Evolutionary conservation across 2,113 vertebrate genomes (phyloP).

Genomic region (Bujurquina vittata): DNA sequence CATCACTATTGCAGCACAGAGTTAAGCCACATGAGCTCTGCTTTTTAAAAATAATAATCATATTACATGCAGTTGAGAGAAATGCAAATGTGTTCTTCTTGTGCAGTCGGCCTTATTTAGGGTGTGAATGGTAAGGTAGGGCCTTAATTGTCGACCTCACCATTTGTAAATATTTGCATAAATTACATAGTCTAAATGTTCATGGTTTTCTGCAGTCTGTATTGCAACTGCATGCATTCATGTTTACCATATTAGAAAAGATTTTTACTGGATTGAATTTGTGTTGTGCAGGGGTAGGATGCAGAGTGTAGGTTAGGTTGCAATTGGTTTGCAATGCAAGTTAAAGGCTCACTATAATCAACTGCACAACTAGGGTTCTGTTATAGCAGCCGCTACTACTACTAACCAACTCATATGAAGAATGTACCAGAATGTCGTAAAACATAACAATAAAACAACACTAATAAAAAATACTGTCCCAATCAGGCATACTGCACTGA

Average conservation of each 20-base stretch:
- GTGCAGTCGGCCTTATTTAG: background rate
- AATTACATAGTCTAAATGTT: background rate
- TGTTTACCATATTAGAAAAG: too few species aligned
- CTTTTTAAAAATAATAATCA: background rate
- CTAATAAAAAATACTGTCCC: background rate
- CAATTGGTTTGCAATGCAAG: background rate
- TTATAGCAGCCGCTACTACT: background rate
- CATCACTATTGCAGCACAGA: background rate
- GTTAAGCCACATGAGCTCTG: background rate
- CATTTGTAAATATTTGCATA: background rate
- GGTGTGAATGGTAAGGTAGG: background rate
- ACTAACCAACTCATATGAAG: background rate
- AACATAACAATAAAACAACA: background rate
- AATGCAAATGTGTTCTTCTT: background rate
- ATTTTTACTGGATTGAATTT: background rate
- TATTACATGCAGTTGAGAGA: background rate
- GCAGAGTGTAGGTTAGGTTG: background rate
- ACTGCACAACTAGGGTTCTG: background rate
- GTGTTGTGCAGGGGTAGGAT: background rate
- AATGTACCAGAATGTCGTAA: background rate
- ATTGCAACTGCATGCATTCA: too few species aligned
- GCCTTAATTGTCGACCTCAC: background rate
- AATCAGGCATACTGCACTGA: background rate
- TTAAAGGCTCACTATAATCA: background rate
- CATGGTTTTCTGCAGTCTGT: too few species aligned